phyloP scores from a whole-genome alignment of 2,888 invertebrate species.

The Dicroscelio sp. region DNA sequence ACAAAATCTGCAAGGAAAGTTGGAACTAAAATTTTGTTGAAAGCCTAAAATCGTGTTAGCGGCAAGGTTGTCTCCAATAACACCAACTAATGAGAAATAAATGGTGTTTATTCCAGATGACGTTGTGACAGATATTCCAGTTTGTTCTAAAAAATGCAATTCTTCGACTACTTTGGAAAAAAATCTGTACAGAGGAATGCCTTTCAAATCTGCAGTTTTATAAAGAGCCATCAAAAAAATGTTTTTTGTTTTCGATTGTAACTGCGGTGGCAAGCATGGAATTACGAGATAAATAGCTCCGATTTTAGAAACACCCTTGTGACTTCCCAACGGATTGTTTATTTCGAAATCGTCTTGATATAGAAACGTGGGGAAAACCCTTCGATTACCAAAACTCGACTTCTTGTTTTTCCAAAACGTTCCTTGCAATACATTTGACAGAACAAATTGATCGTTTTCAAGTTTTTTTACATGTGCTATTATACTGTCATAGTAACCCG shows the following conservation, averaged over 20 bases:
- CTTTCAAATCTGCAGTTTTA: slow-evolving; percentile 24
- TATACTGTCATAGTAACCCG: not conserved
- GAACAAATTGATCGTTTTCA: slow-evolving; percentile 6
- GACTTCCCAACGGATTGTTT: slow-evolving; percentile 60
- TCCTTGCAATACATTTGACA: slow-evolving; percentile 62
- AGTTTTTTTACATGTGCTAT: slow-evolving; percentile 44
- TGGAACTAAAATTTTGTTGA: slow-evolving; percentile 36
- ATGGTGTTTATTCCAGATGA: not conserved
- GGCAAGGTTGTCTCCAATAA: slow-evolving; percentile 47
- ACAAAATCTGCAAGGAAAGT: slow-evolving; percentile 42
- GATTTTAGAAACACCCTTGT: slow-evolving; percentile 65
- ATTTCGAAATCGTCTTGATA: slow-evolving; percentile 80
- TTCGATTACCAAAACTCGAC: slow-evolving; percentile 1
- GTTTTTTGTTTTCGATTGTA: slow-evolving; percentile 52
- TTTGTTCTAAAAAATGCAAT: slow-evolving; percentile 42
- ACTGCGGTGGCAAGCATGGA: slow-evolving; percentile 66
- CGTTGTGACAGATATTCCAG: slow-evolving; percentile 26
- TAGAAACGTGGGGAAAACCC: slow-evolving; percentile 68
- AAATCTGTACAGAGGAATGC: slow-evolving; percentile 21
- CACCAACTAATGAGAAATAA: slow-evolving; percentile 6
- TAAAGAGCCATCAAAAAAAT: slow-evolving; percentile 43
- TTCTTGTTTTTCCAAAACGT: slow-evolving; percentile 46
- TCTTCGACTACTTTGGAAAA: slow-evolving; percentile 46
- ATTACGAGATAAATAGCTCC: slow-evolving; percentile 71
- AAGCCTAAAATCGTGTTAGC: slow-evolving; percentile 42